These are phyloP conservation scores for Chionoecetes opilio DNA, from an alignment of 1,140 invertebrate species.

Conservation along the genomic window DNA sequence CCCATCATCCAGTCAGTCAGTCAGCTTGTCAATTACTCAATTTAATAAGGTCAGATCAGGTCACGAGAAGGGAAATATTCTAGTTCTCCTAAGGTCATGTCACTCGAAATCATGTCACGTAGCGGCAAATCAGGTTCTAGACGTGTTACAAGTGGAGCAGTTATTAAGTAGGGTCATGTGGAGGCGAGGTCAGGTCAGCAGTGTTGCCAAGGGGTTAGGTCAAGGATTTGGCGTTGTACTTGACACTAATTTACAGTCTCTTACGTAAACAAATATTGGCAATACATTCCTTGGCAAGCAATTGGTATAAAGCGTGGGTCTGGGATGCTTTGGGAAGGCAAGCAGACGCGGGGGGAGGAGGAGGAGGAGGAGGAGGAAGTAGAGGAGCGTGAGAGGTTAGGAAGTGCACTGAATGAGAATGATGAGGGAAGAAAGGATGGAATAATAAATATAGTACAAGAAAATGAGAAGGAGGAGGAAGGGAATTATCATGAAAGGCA, in stretches of 20 bases:
- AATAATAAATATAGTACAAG: no score
- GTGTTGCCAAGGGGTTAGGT: not conserved
- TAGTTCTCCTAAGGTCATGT: not conserved
- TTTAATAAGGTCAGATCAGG: not conserved
- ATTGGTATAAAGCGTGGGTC: not conserved
- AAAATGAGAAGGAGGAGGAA: no score
- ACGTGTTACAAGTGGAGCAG: not conserved
- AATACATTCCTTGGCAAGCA: conserved; percentile 44
- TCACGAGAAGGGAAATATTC: not conserved
- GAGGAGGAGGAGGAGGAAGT: not conserved
- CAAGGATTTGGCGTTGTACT: not conserved
- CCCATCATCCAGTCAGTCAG: not conserved
- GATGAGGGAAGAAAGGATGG: no score
- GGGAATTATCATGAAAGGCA: no score
- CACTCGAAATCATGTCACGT: not conserved
- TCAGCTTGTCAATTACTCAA: not conserved
- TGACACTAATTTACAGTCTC: conserved; percentile 30
- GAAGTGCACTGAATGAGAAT: no score
- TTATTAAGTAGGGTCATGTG: not conserved
- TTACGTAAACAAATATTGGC: conserved; percentile 46
- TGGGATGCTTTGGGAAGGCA: not conserved
- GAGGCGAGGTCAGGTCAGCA: not conserved
- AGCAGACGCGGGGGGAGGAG: not conserved
- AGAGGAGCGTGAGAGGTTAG: no score
- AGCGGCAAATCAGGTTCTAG: not conserved